A percentile compares a stretch with the other conserved stretches of the same genome.
These are phyloP conservation scores for Proteles cristata DNA, from an alignment of 2,113 vertebrate genomes.

Conservation along the genomic window DNA sequence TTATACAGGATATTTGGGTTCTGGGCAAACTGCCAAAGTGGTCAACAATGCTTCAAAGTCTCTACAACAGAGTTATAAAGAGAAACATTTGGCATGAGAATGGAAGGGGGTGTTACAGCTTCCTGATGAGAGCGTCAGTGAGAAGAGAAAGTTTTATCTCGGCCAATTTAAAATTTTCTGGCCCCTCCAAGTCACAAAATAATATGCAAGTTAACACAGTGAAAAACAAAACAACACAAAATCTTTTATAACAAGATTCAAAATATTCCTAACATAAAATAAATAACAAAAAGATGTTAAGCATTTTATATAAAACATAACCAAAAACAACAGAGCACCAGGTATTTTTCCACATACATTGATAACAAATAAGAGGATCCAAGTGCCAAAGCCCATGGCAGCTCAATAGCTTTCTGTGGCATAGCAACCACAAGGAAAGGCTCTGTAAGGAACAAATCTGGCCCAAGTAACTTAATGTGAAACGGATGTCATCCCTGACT, in stretches of 20 bases:
- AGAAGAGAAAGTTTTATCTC: constrained; percentile 62
- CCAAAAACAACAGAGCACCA: constrained; percentile 9
- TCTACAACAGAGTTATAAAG: constrained; percentile 59
- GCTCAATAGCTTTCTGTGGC: constrained; percentile 49
- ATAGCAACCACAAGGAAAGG: constrained; percentile 16
- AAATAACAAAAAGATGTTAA: constrained; percentile 18
- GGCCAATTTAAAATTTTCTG: constrained; percentile 60
- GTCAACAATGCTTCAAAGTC: constrained; percentile 73
- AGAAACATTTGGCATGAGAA: constrained; percentile 73
- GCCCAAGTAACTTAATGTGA: constrained; percentile 26
- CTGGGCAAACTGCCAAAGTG: constrained; percentile 66
- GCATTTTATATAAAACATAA: constrained; percentile 44
- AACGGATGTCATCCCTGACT: constrained; percentile 20
- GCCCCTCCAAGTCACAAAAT: constrained; percentile 59
- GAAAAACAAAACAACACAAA: not conserved
- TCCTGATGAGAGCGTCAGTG: constrained; percentile 66
- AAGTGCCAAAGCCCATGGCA: constrained; percentile 39
- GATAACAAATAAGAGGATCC: constrained; percentile 53
- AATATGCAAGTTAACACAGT: constrained; percentile 61
- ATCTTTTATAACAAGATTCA: constrained; percentile 37
- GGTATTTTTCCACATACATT: constrained; percentile 28
- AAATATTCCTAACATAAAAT: constrained; percentile 48
- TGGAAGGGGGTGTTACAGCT: constrained; percentile 67
- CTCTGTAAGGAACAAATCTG: not conserved
- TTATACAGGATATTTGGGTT: constrained; percentile 65